These are phyloP conservation scores for Pteria penguin DNA, from an alignment of 2,888 invertebrate genomes.

Conservation along the genomic window DNA sequence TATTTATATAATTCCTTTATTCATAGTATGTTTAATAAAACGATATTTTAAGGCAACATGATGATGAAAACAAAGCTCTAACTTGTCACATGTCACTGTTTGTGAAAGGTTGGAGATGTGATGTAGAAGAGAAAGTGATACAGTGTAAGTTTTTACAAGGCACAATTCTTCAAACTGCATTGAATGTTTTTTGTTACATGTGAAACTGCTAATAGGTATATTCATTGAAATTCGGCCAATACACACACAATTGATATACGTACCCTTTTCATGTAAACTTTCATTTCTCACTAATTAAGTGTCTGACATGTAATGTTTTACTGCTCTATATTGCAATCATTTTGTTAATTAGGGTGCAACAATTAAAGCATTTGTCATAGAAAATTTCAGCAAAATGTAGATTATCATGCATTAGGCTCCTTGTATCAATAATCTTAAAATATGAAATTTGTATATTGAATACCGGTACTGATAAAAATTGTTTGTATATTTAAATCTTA, in stretches of 20 bases:
- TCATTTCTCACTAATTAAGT: not conserved
- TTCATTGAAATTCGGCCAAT: not conserved
- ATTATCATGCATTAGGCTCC: no score
- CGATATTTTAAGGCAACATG: not conserved
- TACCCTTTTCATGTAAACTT: not conserved
- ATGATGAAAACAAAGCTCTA: not conserved
- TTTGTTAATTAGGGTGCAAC: no score
- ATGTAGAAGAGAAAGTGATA: constrained; percentile 8
- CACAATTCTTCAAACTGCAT: not conserved
- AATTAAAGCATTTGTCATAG: no score
- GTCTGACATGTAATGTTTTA: not conserved
- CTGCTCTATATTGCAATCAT: no score
- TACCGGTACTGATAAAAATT: no score
- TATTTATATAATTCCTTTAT: not conserved
- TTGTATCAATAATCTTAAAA: no score
- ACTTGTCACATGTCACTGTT: not conserved
- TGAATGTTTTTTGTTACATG: not conserved
- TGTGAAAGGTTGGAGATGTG: not conserved
- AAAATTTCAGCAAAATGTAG: no score
- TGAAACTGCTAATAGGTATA: not conserved
- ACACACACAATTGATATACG: not conserved
- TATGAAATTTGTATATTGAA: no score
- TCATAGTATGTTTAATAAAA: not conserved
- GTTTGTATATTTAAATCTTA: no score
- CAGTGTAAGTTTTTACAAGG: not conserved